Evolutionary conservation across 2,888 invertebrate genomes (phyloP).

Genomic region (Tetranychus piercei): DNA sequence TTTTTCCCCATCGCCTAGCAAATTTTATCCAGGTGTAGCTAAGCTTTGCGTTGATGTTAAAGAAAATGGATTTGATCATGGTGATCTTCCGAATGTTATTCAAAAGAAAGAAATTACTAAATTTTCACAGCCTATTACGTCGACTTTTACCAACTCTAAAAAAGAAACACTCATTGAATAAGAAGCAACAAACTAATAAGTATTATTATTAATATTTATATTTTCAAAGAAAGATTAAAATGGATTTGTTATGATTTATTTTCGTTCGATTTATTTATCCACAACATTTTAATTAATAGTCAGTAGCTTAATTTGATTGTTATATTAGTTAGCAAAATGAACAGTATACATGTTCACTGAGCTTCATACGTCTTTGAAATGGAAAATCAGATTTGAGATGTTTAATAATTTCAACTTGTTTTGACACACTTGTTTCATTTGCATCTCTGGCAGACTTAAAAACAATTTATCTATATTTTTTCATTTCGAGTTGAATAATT

Average conservation of each 20-base stretch:
- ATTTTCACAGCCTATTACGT: neutral
- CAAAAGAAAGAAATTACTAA: neutral
- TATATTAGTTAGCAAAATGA: too few relatives aligned
- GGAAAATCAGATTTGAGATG: too few relatives aligned
- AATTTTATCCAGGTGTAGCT: constrained; percentile 19
- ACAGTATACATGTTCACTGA: too few relatives aligned
- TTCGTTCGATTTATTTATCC: too few relatives aligned
- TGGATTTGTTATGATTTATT: neutral
- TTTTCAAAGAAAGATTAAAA: constrained; percentile 5
- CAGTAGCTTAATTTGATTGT: too few relatives aligned
- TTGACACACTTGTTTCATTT: too few relatives aligned
- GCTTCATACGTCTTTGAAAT: too few relatives aligned
- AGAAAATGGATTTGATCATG: neutral
- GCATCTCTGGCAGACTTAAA: too few relatives aligned
- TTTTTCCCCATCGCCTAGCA: constrained; percentile 13
- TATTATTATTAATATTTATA: neutral
- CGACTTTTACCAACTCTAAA: constrained; percentile 5
- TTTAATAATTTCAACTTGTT: too few relatives aligned
- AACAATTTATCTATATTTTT: too few relatives aligned
- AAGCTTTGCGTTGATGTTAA: neutral
- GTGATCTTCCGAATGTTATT: neutral
- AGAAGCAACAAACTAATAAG: neutral
- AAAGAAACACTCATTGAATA: constrained; percentile 19
- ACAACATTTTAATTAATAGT: too few relatives aligned
- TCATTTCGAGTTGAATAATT: too few relatives aligned